These are phyloP conservation scores for Lasioglossum baleicum DNA, from an alignment of 1,140 invertebrate species.

Conservation along the genomic window DNA sequence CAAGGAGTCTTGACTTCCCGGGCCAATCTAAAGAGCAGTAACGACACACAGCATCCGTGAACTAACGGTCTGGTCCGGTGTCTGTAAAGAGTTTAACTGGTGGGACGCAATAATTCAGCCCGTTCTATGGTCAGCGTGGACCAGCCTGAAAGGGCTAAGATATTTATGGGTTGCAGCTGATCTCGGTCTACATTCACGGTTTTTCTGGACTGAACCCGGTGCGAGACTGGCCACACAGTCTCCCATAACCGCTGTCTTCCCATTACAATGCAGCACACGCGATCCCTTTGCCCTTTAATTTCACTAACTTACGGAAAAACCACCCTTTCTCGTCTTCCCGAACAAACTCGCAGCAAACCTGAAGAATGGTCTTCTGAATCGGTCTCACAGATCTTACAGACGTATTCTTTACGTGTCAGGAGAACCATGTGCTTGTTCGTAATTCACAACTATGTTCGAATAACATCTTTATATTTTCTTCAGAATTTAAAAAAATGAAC, in stretches of 20 bases:
- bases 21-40: conserved; percentile 39
- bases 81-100: conserved; percentile 62
- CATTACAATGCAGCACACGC: not conserved
- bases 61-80: conserved; percentile 36
- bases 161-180: conserved; percentile 63
- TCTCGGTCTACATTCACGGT: conserved; percentile 19
- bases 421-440: too few relatives aligned
- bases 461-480: too few relatives aligned
- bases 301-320: too few relatives aligned
- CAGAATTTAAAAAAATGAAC: too few relatives aligned
- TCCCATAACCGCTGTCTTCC: not conserved
- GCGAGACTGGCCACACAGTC: not conserved
- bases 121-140: conserved; percentile 53
- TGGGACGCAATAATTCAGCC: conserved; percentile 59
- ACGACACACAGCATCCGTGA: conserved; percentile 43
- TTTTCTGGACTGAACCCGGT: not conserved
- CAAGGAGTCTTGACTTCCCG: conserved; percentile 27
- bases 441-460: too few relatives aligned
- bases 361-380: too few relatives aligned
- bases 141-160: conserved; percentile 55
- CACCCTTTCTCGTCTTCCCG: too few relatives aligned
- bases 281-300: conserved; percentile 2
- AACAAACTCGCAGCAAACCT: too few relatives aligned
- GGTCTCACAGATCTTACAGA: too few relatives aligned
- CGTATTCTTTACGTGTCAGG: too few relatives aligned